Evolutionary conservation across 2,888 invertebrate genomes (phyloP), one percentile per base, ranked within the genome.

Genomic region (Metalampra italica): DNA sequence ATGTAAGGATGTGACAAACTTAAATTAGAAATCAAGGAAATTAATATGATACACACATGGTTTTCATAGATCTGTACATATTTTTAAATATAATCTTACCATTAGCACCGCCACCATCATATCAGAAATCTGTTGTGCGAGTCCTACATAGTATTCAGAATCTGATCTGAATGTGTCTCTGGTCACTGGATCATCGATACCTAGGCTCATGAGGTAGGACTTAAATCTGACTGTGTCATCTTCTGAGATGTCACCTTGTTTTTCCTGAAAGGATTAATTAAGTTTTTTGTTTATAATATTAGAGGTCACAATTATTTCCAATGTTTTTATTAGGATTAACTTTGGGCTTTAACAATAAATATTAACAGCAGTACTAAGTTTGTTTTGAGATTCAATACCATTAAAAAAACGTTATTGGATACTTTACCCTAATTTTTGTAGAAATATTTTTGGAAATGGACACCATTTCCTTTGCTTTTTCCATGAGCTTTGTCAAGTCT

Each of bases 401-500:
- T 3, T 22, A 5, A 22, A 22, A 5, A 22, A 3, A 22, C 22
- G 2, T 5, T 22, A 22, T 22, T 22, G 22, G 22, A 22, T 22
- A 22, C 22, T 3, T 81, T 77, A 93, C 93, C 77, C 95, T 93
- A 65, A 99, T 97, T 91, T 97, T 98, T 44, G 92, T 92, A 29
- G 98, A 97, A 66, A 99, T 98, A 59, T 92, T 94, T 76, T 96
- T 96, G 0, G 98, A 97, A 58, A 99, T 88, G 0, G 90, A 85
- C 40, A 99, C 99, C 99, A 99, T 99, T 62, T 99, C 98, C 78
- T 98, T 96, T 0, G 99, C 99, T 93, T 96, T 97, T 48, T 92
- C 93, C 96, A 99, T 99, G 3, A 99, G 90, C 66, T 97, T 96
- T 67, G 91, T 95, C 47, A 99, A 91, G 85, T 99, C 99, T 83